Conservation (phyloP, 2,797 vertebrate genomes). For the Bradypodion pumilum region DNA sequence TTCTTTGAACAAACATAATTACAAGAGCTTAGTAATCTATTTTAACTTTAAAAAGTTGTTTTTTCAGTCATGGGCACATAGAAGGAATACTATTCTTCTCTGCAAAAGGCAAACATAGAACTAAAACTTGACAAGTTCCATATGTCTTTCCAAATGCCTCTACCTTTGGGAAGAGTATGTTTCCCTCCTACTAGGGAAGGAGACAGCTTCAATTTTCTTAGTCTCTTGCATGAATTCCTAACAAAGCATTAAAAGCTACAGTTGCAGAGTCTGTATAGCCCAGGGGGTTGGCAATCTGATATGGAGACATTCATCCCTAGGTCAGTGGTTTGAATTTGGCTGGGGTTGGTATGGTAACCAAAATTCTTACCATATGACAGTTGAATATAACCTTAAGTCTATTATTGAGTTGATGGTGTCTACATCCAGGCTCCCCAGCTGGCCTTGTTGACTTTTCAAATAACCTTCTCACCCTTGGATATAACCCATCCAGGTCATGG, state of each 20-base stretch:
- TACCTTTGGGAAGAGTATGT: neutral
- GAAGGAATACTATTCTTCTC: neutral
- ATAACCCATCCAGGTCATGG: neutral
- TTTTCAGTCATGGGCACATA: neutral
- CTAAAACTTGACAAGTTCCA: neutral
- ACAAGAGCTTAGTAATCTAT: neutral
- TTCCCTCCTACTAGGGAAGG: neutral
- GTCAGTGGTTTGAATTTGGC: conserved; percentile 10
- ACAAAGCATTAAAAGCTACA: conserved; percentile 7
- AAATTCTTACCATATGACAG: neutral
- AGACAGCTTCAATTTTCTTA: conserved; percentile 13
- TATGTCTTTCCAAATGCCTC: conserved; percentile 7
- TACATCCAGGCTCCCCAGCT: neutral
- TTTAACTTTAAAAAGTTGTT: neutral
- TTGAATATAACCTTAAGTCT: neutral
- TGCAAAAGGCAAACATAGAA: conserved; percentile 1
- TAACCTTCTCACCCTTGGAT: neutral
- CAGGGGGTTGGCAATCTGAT: neutral
- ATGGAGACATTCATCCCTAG: neutral
- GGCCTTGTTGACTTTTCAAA: neutral
- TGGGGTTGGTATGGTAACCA: conserved; percentile 16
- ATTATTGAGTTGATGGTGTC: conserved; percentile 1
- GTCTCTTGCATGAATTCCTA: conserved; percentile 36
- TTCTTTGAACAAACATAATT: neutral
- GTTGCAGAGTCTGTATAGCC: neutral